A percentile compares a stretch with the other conserved stretches of the same genome.
Evolutionary conservation across 1,140 invertebrate species (phyloP).

Genomic region (Zaprionus ornatus): DNA sequence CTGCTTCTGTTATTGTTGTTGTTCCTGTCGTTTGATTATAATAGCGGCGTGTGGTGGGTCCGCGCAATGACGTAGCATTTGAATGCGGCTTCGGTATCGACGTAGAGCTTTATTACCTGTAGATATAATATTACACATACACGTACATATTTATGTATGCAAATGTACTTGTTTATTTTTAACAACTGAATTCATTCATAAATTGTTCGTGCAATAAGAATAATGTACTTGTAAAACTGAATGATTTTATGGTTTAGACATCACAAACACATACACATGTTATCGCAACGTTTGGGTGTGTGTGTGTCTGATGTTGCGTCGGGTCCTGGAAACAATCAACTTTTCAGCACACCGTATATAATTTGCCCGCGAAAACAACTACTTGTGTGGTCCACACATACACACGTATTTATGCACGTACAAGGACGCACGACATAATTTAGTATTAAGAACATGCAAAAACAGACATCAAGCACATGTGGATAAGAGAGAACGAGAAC

Average conservation of each 20-base stretch:
- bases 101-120: slow-evolving; percentile 23
- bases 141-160: neutral
- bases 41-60: slow-evolving; percentile 74
- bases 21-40: slow-evolving; percentile 64
- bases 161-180: neutral
- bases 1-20: slow-evolving; percentile 47
- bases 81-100: slow-evolving; percentile 53
- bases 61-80: slow-evolving; percentile 64
- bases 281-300: neutral
- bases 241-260: neutral
- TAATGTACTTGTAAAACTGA: neutral
- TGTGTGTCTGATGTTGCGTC: neutral
- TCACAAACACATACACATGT: neutral
- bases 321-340: slow-evolving; percentile 24
- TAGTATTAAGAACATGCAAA: slow-evolving; percentile 77
- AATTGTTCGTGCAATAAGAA: slow-evolving; percentile 21
- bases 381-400: slow-evolving; percentile 51
- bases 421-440: slow-evolving; percentile 53
- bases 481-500: slow-evolving; percentile 28
- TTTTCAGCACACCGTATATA: slow-evolving; percentile 27
- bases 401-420: slow-evolving; percentile 24
- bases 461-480: slow-evolving; percentile 68
- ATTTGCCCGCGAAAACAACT: slow-evolving; percentile 46
- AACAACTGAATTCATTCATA: slow-evolving; percentile 54
- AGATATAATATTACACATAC: neutral